Conservation (phyloP, 2,888 invertebrate species). For the Agonopterix arenella region DNA sequence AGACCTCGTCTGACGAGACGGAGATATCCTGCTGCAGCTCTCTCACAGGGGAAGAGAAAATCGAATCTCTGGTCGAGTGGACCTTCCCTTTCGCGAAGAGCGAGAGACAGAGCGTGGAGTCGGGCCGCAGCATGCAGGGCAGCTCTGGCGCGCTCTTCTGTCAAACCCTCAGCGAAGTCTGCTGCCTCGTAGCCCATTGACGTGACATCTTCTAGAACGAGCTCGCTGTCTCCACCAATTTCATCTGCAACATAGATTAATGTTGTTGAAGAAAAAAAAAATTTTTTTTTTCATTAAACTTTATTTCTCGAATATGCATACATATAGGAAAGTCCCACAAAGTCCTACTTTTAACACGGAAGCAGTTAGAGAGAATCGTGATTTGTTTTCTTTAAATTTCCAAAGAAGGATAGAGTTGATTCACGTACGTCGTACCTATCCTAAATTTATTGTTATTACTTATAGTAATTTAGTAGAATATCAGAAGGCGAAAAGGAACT, state of each 20-base stretch:
- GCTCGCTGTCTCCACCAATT: slow-evolving; percentile 74
- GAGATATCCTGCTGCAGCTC: slow-evolving; percentile 88
- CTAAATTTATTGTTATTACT: no score
- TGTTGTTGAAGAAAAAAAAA: no score
- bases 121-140: slow-evolving; percentile 84
- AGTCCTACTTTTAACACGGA: no score
- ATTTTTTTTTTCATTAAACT: no score
- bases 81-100: slow-evolving; percentile 62
- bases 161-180: slow-evolving; percentile 83
- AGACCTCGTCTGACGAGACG: slow-evolving; percentile 86
- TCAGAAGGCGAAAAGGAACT: no score
- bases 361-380: no score
- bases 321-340: no score
- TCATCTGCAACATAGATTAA: slow-evolving; percentile 40
- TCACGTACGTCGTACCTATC: no score
- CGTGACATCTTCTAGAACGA: slow-evolving; percentile 86
- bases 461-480: no score
- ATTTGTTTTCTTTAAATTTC: no score
- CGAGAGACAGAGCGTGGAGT: slow-evolving; percentile 84
- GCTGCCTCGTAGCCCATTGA: slow-evolving; percentile 80
- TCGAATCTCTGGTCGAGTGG: slow-evolving; percentile 66
- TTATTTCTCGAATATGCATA: no score
- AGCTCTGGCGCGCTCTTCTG: slow-evolving; percentile 78
- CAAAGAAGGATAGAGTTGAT: no score
- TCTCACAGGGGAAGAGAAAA: slow-evolving; percentile 86